Conservation (phyloP, 2,113 vertebrate genomes). For the Pomatostomus ruficeps region DNA sequence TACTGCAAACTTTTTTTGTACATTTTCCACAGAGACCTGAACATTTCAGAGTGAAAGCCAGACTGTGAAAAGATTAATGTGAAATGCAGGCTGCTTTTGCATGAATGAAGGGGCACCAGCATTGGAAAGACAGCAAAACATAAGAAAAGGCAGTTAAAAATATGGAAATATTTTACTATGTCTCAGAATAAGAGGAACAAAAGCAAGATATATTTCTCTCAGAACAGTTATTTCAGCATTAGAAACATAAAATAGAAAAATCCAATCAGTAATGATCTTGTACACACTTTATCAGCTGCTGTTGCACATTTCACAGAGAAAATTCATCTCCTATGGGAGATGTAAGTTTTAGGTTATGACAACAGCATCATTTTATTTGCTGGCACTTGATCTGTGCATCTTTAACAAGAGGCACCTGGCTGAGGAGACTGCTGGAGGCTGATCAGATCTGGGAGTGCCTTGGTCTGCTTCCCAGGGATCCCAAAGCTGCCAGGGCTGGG, state of each 20-base stretch:
- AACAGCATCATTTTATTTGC: not conserved
- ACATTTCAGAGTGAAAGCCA: not conserved
- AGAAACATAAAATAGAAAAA: constrained; percentile 2
- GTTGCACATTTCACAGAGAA: not conserved
- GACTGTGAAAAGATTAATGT: not conserved
- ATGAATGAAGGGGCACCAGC: not conserved
- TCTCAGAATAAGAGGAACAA: not conserved
- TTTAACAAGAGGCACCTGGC: not conserved
- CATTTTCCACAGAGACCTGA: not conserved
- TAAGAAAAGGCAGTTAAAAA: not conserved
- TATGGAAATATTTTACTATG: not conserved
- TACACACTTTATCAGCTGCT: not conserved
- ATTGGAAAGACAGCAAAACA: not conserved
- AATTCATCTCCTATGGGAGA: not conserved
- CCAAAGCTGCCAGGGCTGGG: not conserved
- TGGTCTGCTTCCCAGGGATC: not conserved
- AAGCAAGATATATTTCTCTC: not conserved
- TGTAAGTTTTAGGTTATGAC: not conserved
- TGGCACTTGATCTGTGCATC: not conserved
- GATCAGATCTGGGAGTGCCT: not conserved
- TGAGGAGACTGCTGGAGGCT: not conserved
- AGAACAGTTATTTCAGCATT: not conserved
- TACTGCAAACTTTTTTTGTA: not conserved
- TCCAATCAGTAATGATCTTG: not conserved
- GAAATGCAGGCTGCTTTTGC: not conserved